Evolutionary conservation across 1,140 invertebrate genomes (phyloP).

Genomic region (Leguminivora glycinivorella): DNA sequence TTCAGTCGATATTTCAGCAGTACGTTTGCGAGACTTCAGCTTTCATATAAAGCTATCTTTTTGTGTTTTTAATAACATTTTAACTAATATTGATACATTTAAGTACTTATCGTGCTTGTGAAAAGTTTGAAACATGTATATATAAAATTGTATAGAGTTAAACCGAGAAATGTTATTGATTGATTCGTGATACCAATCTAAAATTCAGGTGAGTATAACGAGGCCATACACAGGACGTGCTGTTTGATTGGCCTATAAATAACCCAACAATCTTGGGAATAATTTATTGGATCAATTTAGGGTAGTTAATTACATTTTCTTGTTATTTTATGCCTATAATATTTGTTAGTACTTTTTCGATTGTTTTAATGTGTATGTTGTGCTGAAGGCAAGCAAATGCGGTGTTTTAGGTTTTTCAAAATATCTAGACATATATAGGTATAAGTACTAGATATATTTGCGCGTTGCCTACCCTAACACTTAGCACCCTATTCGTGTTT

Average conservation of each 20-base stretch:
- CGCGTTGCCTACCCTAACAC: too few species aligned
- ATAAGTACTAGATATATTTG: too few species aligned
- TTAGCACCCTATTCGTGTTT: too few species aligned
- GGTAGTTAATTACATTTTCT: background rate
- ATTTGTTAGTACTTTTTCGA: background rate
- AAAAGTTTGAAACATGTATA: background rate
- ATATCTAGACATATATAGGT: too few species aligned
- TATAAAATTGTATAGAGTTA: background rate
- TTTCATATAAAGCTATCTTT: background rate
- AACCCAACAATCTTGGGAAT: background rate
- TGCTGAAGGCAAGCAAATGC: background rate
- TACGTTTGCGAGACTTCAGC: background rate
- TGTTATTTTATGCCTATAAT: background rate
- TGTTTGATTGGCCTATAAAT: background rate
- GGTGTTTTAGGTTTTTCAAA: too few species aligned
- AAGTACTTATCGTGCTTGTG: background rate
- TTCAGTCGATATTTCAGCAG: slow-evolving; percentile 26
- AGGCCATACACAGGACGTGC: background rate
- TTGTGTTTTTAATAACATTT: background rate
- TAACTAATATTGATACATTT: background rate
- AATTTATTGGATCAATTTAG: background rate
- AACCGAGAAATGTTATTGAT: background rate
- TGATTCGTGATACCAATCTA: background rate
- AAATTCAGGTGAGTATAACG: background rate
- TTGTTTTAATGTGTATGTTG: background rate